Conservation (phyloP, 2,113 vertebrate species). For the Agelaius tricolor region DNA sequence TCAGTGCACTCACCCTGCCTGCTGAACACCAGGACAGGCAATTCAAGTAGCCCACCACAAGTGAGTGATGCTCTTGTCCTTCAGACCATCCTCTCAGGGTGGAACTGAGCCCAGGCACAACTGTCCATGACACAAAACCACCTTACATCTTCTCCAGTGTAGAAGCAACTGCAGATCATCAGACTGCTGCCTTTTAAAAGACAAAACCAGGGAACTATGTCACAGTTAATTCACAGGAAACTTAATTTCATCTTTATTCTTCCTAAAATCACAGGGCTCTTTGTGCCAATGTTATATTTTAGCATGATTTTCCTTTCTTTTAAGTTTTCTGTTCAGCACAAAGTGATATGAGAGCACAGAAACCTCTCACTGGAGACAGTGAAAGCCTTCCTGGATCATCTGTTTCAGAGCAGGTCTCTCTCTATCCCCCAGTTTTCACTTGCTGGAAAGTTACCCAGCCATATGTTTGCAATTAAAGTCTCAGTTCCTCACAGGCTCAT, state of each 20-base stretch:
- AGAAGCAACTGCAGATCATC: neutral
- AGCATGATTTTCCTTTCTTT: neutral
- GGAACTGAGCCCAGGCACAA: neutral
- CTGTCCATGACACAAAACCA: neutral
- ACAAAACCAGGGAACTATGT: neutral
- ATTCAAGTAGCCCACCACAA: neutral
- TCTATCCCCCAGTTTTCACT: slow-evolving; percentile 35
- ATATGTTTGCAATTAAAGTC: slow-evolving; percentile 64
- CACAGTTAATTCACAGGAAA: neutral
- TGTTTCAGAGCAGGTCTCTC: slow-evolving; percentile 32
- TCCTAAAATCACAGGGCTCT: neutral
- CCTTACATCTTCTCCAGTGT: neutral
- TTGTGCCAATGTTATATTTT: neutral
- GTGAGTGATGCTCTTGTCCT: neutral
- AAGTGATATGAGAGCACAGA: neutral
- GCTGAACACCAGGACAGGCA: neutral
- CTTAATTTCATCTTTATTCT: neutral
- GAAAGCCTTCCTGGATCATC: slow-evolving; percentile 20
- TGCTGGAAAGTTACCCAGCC: slow-evolving; percentile 58
- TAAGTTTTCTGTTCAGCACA: neutral
- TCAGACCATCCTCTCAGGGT: neutral
- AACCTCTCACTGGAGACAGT: neutral
- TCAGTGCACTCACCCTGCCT: neutral
- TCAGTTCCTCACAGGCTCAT: slow-evolving; percentile 46
- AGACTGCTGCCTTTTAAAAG: neutral